Base-by-base conservation (phyloP, 2,113 vertebrate species). In the Emydocephalus ijimae region DNA sequence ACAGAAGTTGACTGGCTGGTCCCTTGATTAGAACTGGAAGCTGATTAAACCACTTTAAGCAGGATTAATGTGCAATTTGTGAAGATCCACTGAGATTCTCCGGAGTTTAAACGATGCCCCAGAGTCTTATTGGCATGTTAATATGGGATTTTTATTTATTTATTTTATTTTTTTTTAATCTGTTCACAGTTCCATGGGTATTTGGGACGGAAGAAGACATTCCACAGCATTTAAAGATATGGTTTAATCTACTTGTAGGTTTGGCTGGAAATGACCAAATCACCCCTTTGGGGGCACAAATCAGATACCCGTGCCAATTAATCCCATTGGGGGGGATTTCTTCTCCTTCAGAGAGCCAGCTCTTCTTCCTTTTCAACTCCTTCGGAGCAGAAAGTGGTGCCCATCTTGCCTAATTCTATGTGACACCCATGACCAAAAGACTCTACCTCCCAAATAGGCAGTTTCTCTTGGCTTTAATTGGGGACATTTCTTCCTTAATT, bases 401-500 rank as follows among this genome's bases (percentile, higher is more conserved):
- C 89, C 89, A 21, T 91, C 92, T 74, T 64, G 1, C 3, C 90
- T 93, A 93, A 93, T 93, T 74, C 85, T 6, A 12, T 90, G 56
- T 93, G 92, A 93, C 92, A 91, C 52, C 89, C 92, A 90, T 93
- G 85, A 90, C 92, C 92, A 61, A 90, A 91, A 91, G 8, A 21
- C 18, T 34, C 92, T 88, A 55, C 85, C 85, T 91, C 86, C 85
- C 91, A 74, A 88, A 93, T 18, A 18, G 89, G 69, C 85, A 43
- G 91, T 88, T 93, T 93, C 92, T 93, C 59, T 50, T 29, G 90
- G 89, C 92, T 93, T 88, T 93, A 93, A 93, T 93, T 91, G 92
- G 85, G 92, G 92, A 93, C 92, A 91, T 86, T 93, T 93, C 92
- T 91, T 88, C 34, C 92, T 93, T 93, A 93, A 93, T 93, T 93